Conservation (phyloP, 2,113 vertebrate species). For the Dinomys branickii region DNA sequence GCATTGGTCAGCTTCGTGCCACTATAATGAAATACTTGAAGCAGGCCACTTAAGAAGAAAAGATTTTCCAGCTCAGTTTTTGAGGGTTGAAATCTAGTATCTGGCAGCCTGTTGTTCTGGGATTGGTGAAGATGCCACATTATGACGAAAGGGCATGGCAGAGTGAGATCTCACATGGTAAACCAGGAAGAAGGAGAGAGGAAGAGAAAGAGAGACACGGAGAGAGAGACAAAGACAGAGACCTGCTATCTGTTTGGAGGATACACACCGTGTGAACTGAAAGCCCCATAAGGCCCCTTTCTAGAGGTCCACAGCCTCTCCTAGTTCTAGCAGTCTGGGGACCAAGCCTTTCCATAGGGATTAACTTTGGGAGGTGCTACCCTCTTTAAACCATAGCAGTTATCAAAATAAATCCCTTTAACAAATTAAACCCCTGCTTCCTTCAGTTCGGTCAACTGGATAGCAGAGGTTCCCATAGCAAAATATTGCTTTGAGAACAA, state of each 20-base stretch:
- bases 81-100: not conserved
- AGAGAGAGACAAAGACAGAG: not conserved
- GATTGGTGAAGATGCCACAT: not conserved
- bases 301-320: not conserved
- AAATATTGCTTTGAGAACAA: not conserved
- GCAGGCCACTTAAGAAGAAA: not conserved
- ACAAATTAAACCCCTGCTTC: not conserved
- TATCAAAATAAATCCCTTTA: not conserved
- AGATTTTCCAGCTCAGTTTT: not conserved
- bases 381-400: not conserved
- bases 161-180: not conserved
- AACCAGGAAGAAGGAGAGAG: not conserved
- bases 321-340: not conserved
- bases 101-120: not conserved
- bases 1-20: not conserved
- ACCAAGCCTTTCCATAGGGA: no score
- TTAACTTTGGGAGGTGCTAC: not conserved
- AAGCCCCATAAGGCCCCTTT: not conserved
- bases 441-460: not conserved
- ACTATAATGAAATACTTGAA: not conserved
- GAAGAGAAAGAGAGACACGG: no score
- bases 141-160: not conserved
- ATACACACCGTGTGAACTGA: not conserved
- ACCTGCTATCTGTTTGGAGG: not conserved
- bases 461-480: not conserved